Evolutionary conservation across 2,113 vertebrate genomes (phyloP).

Genomic region (Tachuris rubrigastra): DNA sequence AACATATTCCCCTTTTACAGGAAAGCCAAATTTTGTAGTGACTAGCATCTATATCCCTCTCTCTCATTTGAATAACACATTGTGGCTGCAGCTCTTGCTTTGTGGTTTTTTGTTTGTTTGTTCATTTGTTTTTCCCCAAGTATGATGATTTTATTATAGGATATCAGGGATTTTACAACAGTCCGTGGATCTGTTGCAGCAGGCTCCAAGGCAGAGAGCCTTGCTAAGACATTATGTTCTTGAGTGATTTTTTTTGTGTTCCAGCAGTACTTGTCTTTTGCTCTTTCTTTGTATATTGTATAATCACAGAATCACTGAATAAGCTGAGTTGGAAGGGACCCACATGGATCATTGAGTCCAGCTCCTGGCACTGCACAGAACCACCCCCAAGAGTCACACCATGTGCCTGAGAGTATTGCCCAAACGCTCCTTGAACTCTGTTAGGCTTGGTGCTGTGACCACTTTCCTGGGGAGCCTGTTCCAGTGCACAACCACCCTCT

Average conservation of each 20-base stretch:
- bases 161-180: not conserved
- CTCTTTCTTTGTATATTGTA: not conserved
- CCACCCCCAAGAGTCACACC: not conserved
- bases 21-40: not conserved
- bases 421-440: not conserved
- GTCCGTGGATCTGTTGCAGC: not conserved
- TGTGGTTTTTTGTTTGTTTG: not conserved
- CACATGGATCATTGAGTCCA: not conserved
- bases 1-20: rapidly evolving
- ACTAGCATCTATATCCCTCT: not conserved
- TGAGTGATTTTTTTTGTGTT: not conserved
- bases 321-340: not conserved
- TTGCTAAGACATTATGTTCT: not conserved
- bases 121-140: not conserved
- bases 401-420: not conserved
- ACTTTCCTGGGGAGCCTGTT: not conserved
- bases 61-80: not conserved
- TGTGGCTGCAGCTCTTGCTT: not conserved
- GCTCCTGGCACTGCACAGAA: not conserved
- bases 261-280: not conserved
- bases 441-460: not conserved
- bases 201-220: not conserved
- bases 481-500: not conserved
- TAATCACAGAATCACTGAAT: not conserved
- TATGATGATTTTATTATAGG: not conserved